phyloP scores from a whole-genome alignment of 2,113 vertebrate species.

The Microtus oregoni region DNA sequence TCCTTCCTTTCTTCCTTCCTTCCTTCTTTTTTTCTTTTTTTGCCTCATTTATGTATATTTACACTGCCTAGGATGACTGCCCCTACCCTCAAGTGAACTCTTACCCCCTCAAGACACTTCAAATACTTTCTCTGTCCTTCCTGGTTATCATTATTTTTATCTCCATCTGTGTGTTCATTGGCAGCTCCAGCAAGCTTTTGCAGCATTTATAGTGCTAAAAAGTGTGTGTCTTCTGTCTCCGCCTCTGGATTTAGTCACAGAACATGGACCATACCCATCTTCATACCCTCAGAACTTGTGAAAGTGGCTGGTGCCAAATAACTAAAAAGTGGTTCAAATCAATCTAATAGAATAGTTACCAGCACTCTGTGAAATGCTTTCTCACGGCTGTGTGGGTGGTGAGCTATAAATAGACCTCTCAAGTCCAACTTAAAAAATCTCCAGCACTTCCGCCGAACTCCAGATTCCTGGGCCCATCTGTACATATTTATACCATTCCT shows the following conservation, averaged over 20 bases:
- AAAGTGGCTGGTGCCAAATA: neutral
- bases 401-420: slow-evolving; percentile 21
- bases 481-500: neutral
- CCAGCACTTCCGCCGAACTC: neutral
- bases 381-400: neutral
- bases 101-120: neutral
- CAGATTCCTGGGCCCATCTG: neutral
- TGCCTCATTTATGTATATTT: neutral
- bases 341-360: neutral
- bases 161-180: neutral
- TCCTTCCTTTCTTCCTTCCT: too few relatives aligned
- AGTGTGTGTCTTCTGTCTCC: neutral
- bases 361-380: slow-evolving; percentile 24
- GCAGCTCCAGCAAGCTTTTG: neutral
- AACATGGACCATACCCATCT: neutral
- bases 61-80: neutral
- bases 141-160: neutral
- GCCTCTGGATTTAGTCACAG: neutral
- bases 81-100: neutral
- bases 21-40: neutral
- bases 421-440: slow-evolving; percentile 35
- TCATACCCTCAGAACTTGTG: neutral
- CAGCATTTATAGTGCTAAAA: neutral
- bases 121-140: neutral
- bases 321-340: neutral